Conservation (phyloP, 2,113 vertebrate genomes). For the Coracopsis vasa region DNA sequence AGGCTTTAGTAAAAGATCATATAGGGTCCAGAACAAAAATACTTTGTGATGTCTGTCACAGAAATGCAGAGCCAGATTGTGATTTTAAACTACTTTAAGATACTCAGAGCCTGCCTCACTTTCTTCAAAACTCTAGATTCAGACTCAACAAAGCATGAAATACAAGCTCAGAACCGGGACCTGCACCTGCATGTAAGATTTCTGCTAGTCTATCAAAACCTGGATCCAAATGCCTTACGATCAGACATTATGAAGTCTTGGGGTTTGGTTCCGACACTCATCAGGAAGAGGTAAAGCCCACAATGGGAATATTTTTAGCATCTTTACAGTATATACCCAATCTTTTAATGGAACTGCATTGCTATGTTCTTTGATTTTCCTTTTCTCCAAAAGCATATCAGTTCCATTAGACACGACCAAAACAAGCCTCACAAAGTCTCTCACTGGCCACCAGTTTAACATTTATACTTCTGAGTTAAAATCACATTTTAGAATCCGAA, state of each 20-base stretch:
- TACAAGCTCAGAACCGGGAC: not conserved
- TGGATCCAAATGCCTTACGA: not conserved
- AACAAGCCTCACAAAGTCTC: not conserved
- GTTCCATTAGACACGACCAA: not conserved
- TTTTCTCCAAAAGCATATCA: not conserved
- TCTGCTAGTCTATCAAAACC: not conserved
- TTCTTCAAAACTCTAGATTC: not conserved
- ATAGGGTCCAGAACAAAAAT: not conserved
- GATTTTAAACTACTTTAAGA: not conserved
- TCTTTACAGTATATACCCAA: not conserved
- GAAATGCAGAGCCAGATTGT: not conserved
- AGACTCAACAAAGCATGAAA: not conserved
- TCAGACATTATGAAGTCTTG: not conserved
- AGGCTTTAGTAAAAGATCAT: not conserved
- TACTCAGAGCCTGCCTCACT: not conserved
- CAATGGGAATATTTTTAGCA: not conserved
- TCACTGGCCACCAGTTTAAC: accelerated
- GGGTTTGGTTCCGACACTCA: not conserved
- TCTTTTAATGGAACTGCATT: not conserved
- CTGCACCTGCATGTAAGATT: not conserved
- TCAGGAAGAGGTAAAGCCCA: not conserved
- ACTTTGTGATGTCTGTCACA: not conserved
- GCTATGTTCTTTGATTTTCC: not conserved
- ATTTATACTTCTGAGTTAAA: not conserved
- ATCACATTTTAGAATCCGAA: not conserved